Conservation (phyloP, 2,888 invertebrate species). For the Vesta saturnalis region DNA sequence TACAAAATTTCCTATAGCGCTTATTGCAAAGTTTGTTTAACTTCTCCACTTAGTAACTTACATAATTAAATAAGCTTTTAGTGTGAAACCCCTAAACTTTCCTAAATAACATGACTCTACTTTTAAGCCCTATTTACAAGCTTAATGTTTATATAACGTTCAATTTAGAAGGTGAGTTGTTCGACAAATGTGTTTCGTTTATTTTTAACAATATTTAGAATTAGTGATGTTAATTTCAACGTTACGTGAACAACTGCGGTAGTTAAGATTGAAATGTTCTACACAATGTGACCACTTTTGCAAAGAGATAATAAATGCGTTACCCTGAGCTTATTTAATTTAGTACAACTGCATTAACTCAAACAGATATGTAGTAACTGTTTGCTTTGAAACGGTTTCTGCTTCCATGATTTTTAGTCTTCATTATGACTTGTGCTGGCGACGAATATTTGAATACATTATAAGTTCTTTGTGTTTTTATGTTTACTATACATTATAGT, state of each 20-base stretch:
- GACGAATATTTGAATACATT: conserved; percentile 11
- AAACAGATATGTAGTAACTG: conserved; percentile 14
- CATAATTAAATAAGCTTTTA: conserved; percentile 39
- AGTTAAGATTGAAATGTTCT: no score
- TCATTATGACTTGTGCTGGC: conserved; percentile 13
- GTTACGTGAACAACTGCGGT: no score
- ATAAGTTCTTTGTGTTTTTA: conserved; percentile 13
- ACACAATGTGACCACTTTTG: no score
- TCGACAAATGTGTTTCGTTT: no score
- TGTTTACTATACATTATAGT: not conserved
- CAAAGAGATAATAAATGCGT: conserved; percentile 12
- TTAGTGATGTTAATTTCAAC: no score
- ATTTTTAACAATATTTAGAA: no score
- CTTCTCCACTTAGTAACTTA: conserved; percentile 12
- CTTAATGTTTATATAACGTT: conserved; percentile 10
- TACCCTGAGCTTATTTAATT: conserved; percentile 21
- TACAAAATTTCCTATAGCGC: conserved; percentile 22
- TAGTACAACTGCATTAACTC: conserved; percentile 15
- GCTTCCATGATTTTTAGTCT: conserved; percentile 21
- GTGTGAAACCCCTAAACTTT: conserved; percentile 36
- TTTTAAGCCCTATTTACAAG: conserved; percentile 35
- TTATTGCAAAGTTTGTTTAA: conserved; percentile 37
- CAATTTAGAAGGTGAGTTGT: no score
- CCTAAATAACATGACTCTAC: conserved; percentile 30
- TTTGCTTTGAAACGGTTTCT: conserved; percentile 19